Evolutionary conservation across 2,113 vertebrate genomes (phyloP).

Genomic region (Pelecanoides urinatrix): DNA sequence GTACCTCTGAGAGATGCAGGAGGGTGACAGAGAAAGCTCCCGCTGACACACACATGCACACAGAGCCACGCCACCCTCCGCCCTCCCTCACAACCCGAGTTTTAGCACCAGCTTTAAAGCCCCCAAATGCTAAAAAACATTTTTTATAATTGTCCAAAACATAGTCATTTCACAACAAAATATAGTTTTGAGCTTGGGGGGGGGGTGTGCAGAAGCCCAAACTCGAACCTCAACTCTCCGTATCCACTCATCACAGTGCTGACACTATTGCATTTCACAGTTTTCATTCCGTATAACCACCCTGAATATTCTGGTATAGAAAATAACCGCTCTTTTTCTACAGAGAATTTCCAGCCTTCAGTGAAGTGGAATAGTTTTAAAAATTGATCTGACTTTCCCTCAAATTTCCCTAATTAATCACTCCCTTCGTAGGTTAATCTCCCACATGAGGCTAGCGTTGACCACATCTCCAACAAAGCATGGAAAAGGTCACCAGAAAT

Average conservation of each 20-base stretch:
- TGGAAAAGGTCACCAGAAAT: slow-evolving; percentile 18
- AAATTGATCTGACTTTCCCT: background rate
- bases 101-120: background rate
- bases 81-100: background rate
- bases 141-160: background rate
- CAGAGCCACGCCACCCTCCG: background rate
- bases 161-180: background rate
- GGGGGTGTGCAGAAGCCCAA: background rate
- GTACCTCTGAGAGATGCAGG: background rate
- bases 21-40: background rate
- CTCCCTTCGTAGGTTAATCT: background rate
- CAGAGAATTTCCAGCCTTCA: background rate
- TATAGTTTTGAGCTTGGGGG: background rate
- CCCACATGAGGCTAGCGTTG: background rate
- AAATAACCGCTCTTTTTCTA: background rate
- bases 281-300: background rate
- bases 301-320: background rate
- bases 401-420: slow-evolving; percentile 32
- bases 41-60: rapidly evolving
- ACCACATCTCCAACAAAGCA: slow-evolving; percentile 1
- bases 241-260: background rate
- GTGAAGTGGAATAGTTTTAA: background rate
- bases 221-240: background rate
- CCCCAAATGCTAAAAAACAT: background rate
- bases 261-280: background rate